Evolutionary conservation across 2,797 vertebrate genomes (phyloP).

Genomic region (Triplophysa bombifrons): DNA sequence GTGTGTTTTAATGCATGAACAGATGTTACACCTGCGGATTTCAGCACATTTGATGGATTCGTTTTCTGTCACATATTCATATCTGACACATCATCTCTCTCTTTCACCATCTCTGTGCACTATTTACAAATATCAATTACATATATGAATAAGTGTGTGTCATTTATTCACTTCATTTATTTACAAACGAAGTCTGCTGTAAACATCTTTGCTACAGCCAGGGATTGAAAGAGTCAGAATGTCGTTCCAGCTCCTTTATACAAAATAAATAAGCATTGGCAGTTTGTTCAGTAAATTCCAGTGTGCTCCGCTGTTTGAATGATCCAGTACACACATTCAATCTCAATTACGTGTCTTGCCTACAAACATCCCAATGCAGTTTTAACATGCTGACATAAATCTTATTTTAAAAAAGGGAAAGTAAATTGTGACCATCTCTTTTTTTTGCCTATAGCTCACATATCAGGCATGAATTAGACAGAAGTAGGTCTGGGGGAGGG

Average conservation of each 20-base stretch:
- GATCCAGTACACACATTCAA: neutral
- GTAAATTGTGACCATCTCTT: too few relatives aligned
- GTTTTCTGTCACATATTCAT: constrained; percentile 5
- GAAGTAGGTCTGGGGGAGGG: too few relatives aligned
- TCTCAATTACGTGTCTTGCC: neutral
- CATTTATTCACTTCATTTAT: neutral
- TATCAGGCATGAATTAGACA: too few relatives aligned
- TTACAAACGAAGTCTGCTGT: constrained; percentile 15
- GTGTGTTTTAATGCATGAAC: constrained; percentile 20
- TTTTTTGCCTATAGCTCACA: too few relatives aligned
- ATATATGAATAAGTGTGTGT: neutral
- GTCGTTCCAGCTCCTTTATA: neutral
- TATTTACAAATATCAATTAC: constrained; percentile 20
- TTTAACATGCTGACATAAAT: too few relatives aligned
- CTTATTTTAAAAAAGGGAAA: too few relatives aligned
- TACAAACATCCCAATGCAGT: neutral
- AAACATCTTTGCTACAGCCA: neutral
- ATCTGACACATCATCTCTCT: neutral
- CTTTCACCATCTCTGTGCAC: neutral
- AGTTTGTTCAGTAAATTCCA: neutral
- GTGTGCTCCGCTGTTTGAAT: neutral
- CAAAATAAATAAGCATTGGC: neutral
- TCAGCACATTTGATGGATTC: constrained; percentile 28
- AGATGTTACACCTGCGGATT: constrained; percentile 4
- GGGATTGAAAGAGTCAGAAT: neutral